These are phyloP conservation scores for Acipenser transmontanus DNA, from an alignment of 2,797 vertebrate genomes.

Conservation along the genomic window DNA sequence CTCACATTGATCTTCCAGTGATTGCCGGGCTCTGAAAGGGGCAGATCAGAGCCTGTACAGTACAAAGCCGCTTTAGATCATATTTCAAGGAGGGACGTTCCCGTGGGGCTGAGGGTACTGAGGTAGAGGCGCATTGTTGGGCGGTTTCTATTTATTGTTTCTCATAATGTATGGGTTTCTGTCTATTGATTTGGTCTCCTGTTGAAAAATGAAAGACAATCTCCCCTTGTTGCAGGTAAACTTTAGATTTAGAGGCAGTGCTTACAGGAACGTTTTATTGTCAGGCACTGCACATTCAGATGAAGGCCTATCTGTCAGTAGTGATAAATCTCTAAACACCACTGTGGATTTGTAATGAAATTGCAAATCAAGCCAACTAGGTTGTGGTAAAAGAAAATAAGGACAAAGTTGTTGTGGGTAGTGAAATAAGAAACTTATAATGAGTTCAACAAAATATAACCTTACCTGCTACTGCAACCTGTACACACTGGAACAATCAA, in stretches of 20 bases:
- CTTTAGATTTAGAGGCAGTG: conserved; percentile 8
- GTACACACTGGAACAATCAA: no score
- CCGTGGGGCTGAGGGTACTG: not conserved
- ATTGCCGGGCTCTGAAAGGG: no score
- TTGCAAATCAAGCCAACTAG: no score
- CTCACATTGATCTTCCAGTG: no score
- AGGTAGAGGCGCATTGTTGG: not conserved
- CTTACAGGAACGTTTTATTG: not conserved
- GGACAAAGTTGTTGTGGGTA: no score
- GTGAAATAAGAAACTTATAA: no score
- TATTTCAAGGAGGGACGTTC: not conserved
- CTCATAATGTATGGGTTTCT: conserved; percentile 15
- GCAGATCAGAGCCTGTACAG: no score
- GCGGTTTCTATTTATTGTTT: conserved; percentile 8
- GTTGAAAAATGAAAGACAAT: conserved; percentile 13
- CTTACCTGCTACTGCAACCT: no score
- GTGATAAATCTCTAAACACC: conserved; percentile 1
- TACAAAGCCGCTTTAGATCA: conserved; percentile 2
- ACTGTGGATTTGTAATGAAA: not conserved
- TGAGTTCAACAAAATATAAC: no score
- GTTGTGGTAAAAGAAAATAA: no score
- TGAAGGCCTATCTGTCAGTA: not conserved
- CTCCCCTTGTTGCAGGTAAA: conserved; percentile 7
- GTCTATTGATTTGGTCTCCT: conserved; percentile 10
- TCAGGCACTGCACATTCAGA: not conserved